These are phyloP conservation scores for Microctonus brassicae DNA, from an alignment of 2,888 invertebrate species.

Conservation along the genomic window DNA sequence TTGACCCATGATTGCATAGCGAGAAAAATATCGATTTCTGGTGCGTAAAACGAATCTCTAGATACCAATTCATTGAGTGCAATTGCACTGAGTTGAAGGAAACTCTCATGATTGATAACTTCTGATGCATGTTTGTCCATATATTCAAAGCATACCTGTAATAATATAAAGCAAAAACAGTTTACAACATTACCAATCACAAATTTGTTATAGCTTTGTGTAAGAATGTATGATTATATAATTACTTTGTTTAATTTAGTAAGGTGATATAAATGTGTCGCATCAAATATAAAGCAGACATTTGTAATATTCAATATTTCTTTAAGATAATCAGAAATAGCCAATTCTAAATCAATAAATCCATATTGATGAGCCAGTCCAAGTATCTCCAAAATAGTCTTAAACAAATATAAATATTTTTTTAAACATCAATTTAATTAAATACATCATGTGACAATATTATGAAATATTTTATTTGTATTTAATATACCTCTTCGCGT, in stretches of 20 bases:
- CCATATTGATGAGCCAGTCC: constrained; percentile 97
- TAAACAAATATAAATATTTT: constrained; percentile 45
- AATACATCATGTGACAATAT: background rate
- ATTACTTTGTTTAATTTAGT: constrained; percentile 71
- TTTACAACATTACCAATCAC: no score
- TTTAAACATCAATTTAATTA: background rate
- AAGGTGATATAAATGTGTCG: constrained; percentile 82
- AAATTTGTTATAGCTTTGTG: no score
- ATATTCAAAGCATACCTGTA: constrained; percentile 86
- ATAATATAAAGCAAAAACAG: no score
- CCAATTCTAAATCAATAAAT: constrained; percentile 89
- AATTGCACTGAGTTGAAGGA: constrained; percentile 84
- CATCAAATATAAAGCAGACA: constrained; percentile 95
- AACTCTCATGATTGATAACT: constrained; percentile 86
- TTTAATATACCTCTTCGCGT: constrained; percentile 70
- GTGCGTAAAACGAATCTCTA: constrained; percentile 95
- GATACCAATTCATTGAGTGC: constrained; percentile 88
- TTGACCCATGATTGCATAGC: constrained; percentile 90
- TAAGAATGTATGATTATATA: background rate
- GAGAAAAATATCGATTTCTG: constrained; percentile 94
- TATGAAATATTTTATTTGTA: constrained; percentile 13
- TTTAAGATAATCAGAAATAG: constrained; percentile 93
- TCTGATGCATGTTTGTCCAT: constrained; percentile 91
- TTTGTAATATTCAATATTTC: constrained; percentile 89
- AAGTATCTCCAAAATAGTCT: constrained; percentile 72